Conservation (phyloP, 2,888 invertebrate species). For the Syrphus vitripennis region DNA sequence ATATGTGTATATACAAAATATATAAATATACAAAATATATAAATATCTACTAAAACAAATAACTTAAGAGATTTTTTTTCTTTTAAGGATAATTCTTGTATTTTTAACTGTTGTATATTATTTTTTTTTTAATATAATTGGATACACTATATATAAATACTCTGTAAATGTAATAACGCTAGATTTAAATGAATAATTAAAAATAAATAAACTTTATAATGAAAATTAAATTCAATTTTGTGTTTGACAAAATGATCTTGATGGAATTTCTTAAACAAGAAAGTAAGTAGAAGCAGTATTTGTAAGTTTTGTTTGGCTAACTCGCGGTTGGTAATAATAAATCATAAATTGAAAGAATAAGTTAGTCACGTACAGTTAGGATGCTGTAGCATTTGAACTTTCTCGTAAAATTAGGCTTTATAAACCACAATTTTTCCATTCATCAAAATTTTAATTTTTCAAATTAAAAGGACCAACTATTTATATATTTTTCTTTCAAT, state of each 20-base stretch:
- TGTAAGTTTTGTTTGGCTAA: too few relatives aligned
- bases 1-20: slow-evolving; percentile 46
- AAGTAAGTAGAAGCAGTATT: background rate
- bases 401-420: too few relatives aligned
- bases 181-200: slow-evolving; percentile 52
- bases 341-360: too few relatives aligned
- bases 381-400: too few relatives aligned
- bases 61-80: slow-evolving; percentile 45
- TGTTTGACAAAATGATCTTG: background rate
- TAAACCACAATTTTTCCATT: too few relatives aligned
- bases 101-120: slow-evolving; percentile 67
- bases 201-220: slow-evolving; percentile 50
- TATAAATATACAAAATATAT: slow-evolving; percentile 51
- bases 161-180: slow-evolving; percentile 67
- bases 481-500: too few relatives aligned
- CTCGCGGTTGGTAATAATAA: too few relatives aligned
- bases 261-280: background rate
- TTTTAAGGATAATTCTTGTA: slow-evolving; percentile 57
- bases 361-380: too few relatives aligned
- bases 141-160: slow-evolving; percentile 56
- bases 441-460: too few relatives aligned
- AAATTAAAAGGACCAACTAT: too few relatives aligned
- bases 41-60: slow-evolving; percentile 55
- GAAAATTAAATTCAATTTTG: slow-evolving; percentile 23
- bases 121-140: slow-evolving; percentile 60